Percentiles rank a stretch among this genome's conserved stretches.
Evolutionary conservation across 2,113 vertebrate species (phyloP).

Genomic region (Pandion haliaetus): DNA sequence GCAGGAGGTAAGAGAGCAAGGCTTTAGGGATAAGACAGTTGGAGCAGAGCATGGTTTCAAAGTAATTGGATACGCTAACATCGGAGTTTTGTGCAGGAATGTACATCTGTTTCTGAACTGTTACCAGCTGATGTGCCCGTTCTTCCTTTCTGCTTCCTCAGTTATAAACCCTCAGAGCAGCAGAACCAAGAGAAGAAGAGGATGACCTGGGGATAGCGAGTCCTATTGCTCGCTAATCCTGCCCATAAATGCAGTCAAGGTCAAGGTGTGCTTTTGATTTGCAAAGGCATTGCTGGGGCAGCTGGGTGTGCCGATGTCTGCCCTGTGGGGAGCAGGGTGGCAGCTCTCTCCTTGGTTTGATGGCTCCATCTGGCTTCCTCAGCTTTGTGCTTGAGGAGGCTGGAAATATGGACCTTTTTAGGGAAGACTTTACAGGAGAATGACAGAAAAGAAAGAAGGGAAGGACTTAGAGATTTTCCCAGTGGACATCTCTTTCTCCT

Average conservation of each 20-base stretch:
- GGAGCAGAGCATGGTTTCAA: background rate
- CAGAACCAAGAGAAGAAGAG: background rate
- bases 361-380: background rate
- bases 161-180: background rate
- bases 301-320: background rate
- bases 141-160: background rate
- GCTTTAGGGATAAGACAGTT: background rate
- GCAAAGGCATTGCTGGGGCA: background rate
- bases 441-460: background rate
- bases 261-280: background rate
- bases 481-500: background rate
- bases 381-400: background rate
- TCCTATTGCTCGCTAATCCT: background rate
- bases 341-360: background rate
- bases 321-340: background rate
- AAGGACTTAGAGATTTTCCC: background rate
- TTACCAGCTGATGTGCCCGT: slow-evolving; percentile 56
- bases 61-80: slow-evolving; percentile 1
- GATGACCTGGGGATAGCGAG: background rate
- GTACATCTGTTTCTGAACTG: slow-evolving; percentile 65
- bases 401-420: background rate
- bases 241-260: background rate
- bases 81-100: background rate
- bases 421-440: background rate
- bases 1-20: background rate